A percentile compares a stretch with the other conserved stretches of the same genome.
phyloP scores from a whole-genome alignment of 2,797 vertebrate species.

The Halcyon badia region DNA sequence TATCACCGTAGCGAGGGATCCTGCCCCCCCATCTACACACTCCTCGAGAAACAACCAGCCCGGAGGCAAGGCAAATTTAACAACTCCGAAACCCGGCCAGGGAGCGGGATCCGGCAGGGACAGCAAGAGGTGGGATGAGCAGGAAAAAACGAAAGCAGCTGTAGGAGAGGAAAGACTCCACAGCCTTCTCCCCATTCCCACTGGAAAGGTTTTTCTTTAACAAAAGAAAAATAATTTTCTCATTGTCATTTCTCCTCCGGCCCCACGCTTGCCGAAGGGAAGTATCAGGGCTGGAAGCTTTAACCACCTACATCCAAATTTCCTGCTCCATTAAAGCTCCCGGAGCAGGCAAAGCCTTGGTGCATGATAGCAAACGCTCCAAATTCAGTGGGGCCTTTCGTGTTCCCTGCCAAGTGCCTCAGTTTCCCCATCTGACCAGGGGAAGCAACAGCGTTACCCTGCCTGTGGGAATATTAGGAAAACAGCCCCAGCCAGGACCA shows the following conservation, averaged over 20 bases:
- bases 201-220: neutral
- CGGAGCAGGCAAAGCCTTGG: neutral
- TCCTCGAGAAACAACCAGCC: neutral
- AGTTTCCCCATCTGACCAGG: neutral
- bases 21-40: neutral
- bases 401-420: neutral
- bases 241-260: neutral
- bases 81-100: fast-evolving
- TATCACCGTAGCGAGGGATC: fast-evolving
- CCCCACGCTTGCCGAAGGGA: neutral
- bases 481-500: fast-evolving
- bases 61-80: neutral
- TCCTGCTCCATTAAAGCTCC: neutral
- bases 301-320: neutral
- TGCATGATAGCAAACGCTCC: fast-evolving
- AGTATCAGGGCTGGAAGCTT: neutral
- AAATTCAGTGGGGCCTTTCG: neutral
- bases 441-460: neutral
- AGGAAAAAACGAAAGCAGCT: constrained; percentile 4
- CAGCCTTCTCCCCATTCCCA: neutral
- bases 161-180: neutral
- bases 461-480: neutral
- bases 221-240: neutral
- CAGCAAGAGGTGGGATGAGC: neutral
- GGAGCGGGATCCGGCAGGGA: neutral